These are phyloP conservation scores for Oedothorax gibbosus DNA, from an alignment of 1,140 invertebrate genomes.

Conservation along the genomic window DNA sequence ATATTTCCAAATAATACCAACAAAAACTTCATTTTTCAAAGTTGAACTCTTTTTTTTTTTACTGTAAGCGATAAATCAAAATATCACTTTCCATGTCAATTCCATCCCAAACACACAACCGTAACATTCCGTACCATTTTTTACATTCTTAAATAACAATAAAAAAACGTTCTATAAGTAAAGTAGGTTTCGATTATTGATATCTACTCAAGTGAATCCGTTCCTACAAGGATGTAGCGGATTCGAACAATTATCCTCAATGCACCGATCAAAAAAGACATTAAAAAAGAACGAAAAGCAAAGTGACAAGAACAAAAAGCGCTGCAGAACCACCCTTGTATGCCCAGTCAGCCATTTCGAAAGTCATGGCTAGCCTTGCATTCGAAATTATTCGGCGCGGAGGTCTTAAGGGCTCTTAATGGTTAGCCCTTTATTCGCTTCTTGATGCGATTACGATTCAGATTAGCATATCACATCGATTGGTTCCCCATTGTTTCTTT, in stretches of 20 bases:
- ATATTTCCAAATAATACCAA: too few relatives aligned
- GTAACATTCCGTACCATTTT: neutral
- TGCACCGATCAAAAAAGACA: slow-evolving; percentile 16
- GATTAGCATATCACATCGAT: neutral
- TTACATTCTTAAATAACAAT: too few relatives aligned
- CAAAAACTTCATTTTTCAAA: too few relatives aligned
- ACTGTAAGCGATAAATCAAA: too few relatives aligned
- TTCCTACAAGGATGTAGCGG: neutral
- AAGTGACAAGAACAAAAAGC: neutral
- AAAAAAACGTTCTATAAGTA: too few relatives aligned
- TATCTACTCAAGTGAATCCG: slow-evolving; percentile 24
- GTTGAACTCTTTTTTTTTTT: too few relatives aligned
- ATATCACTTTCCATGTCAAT: too few relatives aligned
- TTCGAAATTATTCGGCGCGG: slow-evolving; percentile 24
- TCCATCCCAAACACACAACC: neutral
- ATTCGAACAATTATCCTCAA: slow-evolving; percentile 40
- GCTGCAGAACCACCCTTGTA: slow-evolving; percentile 25
- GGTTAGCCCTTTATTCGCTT: neutral
- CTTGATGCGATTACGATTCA: neutral
- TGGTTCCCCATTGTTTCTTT: neutral
- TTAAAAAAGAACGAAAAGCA: slow-evolving; percentile 6
- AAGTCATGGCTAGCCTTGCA: slow-evolving; percentile 55
- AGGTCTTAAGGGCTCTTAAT: neutral
- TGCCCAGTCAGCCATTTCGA: slow-evolving; percentile 35
- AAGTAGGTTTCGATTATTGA: neutral